A percentile compares a stretch with the other conserved stretches of the same genome.
Conservation (phyloP, 2,797 vertebrate genomes). For the Pipistrellus pipistrellus region DNA sequence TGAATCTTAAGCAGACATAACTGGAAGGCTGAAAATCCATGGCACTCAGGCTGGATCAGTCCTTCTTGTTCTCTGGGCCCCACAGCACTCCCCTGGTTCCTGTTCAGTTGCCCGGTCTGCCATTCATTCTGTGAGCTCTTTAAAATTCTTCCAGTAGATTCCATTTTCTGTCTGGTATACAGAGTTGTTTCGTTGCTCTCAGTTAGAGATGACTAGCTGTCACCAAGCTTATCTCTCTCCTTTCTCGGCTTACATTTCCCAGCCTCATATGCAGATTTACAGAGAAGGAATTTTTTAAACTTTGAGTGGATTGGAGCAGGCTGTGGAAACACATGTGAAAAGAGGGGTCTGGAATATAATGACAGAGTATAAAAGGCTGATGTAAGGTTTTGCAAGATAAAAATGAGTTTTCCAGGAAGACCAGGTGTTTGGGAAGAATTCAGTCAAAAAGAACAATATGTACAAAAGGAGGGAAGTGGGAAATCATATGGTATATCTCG, state of each 20-base stretch:
- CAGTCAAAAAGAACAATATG: constrained; percentile 9
- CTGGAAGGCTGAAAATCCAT: not conserved
- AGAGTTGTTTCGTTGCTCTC: not conserved
- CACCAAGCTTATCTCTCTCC: not conserved
- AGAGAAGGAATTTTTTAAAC: not conserved
- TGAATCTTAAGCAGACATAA: not conserved
- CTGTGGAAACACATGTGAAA: not conserved
- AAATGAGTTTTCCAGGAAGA: constrained; percentile 25
- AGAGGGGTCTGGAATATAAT: not conserved
- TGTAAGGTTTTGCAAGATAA: not conserved
- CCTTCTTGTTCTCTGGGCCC: not conserved
- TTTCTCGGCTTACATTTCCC: not conserved
- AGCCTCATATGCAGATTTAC: not conserved
- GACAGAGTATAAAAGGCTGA: not conserved
- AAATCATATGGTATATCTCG: not conserved
- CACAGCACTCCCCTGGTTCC: not conserved
- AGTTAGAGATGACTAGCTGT: not conserved
- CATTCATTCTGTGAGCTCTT: not conserved
- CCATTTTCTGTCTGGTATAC: not conserved
- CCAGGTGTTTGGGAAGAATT: not conserved
- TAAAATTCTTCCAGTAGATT: not conserved
- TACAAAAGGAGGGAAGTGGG: not conserved
- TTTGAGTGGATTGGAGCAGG: not conserved
- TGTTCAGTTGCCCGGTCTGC: not conserved
- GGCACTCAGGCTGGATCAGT: not conserved